Conservation (phyloP, 2,797 vertebrate genomes). For the Cephalopachus bancanus region DNA sequence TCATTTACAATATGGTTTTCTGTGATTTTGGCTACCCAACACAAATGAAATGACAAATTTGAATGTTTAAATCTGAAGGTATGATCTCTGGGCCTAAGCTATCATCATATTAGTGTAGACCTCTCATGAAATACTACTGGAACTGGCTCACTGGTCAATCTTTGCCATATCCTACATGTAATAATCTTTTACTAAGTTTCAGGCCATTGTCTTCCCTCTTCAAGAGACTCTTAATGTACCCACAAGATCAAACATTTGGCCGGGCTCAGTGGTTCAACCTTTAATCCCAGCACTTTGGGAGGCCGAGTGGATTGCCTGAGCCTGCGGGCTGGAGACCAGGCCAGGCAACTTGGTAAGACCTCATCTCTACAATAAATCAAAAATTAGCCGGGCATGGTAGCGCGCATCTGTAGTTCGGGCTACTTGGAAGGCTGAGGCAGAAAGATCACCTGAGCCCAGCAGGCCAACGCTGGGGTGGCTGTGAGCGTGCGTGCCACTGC, state of each 20-base stretch:
- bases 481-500: no score
- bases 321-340: no score
- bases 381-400: no score
- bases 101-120: neutral
- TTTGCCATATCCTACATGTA: neutral
- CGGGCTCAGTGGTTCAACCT: no score
- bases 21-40: neutral
- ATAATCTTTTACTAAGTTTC: neutral
- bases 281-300: no score
- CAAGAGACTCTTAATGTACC: neutral
- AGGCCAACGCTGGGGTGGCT: no score
- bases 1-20: neutral
- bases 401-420: no score
- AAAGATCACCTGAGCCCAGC: no score
- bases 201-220: neutral
- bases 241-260: neutral
- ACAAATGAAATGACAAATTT: neutral
- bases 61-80: neutral
- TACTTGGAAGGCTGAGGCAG: no score
- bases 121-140: neutral
- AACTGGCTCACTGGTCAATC: neutral
- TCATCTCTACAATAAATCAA: no score
- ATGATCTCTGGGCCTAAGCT: neutral
- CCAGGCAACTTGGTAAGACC: no score
- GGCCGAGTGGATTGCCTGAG: no score